phyloP scores from a whole-genome alignment of 2,113 vertebrate species.

The Plecotus auritus region DNA sequence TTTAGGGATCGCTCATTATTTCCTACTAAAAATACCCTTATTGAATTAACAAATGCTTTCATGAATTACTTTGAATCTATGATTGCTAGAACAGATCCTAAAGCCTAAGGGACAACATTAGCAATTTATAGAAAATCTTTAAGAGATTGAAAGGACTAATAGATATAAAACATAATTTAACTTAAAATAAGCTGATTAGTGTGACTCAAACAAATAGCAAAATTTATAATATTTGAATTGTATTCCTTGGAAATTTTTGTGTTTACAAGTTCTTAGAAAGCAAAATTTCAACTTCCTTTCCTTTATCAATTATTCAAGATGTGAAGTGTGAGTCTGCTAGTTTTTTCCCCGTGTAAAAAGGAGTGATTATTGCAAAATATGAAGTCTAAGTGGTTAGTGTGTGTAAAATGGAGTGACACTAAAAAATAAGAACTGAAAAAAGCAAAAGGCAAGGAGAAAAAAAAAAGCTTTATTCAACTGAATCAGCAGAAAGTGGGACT shows the following conservation, averaged over 20 bases:
- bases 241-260: neutral
- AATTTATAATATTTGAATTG: neutral
- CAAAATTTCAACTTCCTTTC: neutral
- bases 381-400: neutral
- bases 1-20: slow-evolving; percentile 13
- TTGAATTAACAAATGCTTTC: slow-evolving; percentile 19
- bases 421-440: neutral
- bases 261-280: neutral
- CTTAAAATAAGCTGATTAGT: neutral
- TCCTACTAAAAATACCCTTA: slow-evolving; percentile 25
- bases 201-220: neutral
- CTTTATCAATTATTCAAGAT: neutral
- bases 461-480: slow-evolving; percentile 10
- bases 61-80: slow-evolving; percentile 10
- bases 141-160: neutral
- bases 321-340: neutral
- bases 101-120: neutral
- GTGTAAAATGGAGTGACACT: neutral
- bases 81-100: neutral
- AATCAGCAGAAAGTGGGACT: slow-evolving; percentile 42
- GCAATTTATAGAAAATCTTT: slow-evolving; percentile 36
- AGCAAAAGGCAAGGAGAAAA: slow-evolving; percentile 21
- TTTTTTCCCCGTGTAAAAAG: neutral
- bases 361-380: neutral
- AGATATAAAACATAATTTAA: slow-evolving; percentile 28